phyloP scores from a whole-genome alignment of 2,113 vertebrate genomes.

The Hassar affinis region DNA sequence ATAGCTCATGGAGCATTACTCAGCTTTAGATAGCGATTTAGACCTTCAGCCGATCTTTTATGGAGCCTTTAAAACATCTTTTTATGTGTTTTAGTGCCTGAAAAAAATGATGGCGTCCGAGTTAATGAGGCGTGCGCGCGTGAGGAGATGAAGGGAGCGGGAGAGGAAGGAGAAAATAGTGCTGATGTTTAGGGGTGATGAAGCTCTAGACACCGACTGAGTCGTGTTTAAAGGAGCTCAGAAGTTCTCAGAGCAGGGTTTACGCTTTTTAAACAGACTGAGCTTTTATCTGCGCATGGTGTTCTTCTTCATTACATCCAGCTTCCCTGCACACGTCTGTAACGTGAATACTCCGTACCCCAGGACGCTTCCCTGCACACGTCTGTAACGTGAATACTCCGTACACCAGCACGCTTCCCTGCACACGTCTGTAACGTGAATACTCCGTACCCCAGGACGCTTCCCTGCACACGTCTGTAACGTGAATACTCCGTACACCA shows the following conservation, averaged over 20 bases:
- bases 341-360: no score
- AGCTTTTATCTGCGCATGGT: background rate
- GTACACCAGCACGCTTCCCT: no score
- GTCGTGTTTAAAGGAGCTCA: background rate
- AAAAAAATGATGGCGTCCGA: background rate
- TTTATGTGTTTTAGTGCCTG: background rate
- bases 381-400: no score
- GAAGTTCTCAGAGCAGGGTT: background rate
- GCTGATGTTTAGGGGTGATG: slow-evolving; percentile 36
- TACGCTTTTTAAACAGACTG: background rate
- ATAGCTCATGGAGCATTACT: slow-evolving; percentile 2
- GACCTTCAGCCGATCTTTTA: background rate
- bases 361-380: no score
- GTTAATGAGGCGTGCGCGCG: background rate
- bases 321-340: no score
- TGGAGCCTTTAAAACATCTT: background rate
- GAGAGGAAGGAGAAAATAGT: background rate
- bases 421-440: no score
- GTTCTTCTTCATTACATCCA: no score
- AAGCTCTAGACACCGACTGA: slow-evolving; percentile 2
- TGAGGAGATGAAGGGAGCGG: background rate
- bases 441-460: no score
- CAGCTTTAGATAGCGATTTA: background rate
- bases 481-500: no score
- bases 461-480: no score